Base-by-base conservation (phyloP, 2,113 vertebrate species). In the Chelonoidis abingdonii region DNA sequence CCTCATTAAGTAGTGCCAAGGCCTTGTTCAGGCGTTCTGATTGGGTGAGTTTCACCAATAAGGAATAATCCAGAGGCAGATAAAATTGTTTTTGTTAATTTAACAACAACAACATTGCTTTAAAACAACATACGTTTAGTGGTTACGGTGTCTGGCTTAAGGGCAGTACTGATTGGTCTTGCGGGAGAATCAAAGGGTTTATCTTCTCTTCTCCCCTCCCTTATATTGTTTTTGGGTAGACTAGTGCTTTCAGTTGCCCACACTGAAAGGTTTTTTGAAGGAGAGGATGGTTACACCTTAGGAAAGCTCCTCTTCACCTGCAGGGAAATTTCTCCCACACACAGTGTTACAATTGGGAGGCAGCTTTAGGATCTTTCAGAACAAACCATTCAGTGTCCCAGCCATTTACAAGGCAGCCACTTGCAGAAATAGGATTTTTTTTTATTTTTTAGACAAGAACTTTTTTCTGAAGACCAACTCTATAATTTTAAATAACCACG, bases 141-240 rank as follows among this genome's bases (percentile, higher is more conserved):
- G 35, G 57, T 52, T 41, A 2, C 54, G 49, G 17, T 0, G 4
- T 8, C 5, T 0, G 1, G 6, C 1, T 27, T 4, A 10, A 47
- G 16, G 0, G 0, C 54, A 54, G 50, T 9, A 2, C 14, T 0
- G 84, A 49, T 0, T 47, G 41, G 22, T 49, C 24, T 65, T 25
- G 52, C 44, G 53, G 3, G 24, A n/a, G 38, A 10, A 0, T 29
- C 54, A 56, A 14, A 31, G 19, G n/a, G 65, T 83, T 78, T 78
- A 5, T 38, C 14, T 41, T 65, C 80, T 81, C 13, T 1, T 1
- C 65, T 31, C 35, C 22, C 38, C 59, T 22, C 24, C 22, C 17
- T n/a, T 84, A 54, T 72, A 50, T 78, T 69, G 21, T 53, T 76
- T 65, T 35, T 4, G 83, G 56, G 29, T 80, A 21, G 6, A 5